Percentiles rank a stretch among this genome's conserved stretches.
These are phyloP conservation scores for Dione vanillae DNA, from an alignment of 2,888 invertebrate species.

Conservation along the genomic window DNA sequence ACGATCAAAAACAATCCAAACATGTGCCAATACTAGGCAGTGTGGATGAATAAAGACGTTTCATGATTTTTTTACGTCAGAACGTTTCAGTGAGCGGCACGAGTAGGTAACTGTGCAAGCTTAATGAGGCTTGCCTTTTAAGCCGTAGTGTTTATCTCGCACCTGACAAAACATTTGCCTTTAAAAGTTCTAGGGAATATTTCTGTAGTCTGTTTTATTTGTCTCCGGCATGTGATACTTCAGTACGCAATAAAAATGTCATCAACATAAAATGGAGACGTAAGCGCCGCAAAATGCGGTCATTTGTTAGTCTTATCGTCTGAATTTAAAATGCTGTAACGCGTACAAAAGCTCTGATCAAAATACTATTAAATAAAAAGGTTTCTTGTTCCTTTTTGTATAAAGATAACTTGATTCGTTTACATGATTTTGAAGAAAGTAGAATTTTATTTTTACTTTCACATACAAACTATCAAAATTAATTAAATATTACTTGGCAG, in stretches of 20 bases:
- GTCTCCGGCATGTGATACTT: slow-evolving; percentile 20
- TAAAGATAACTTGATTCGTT: neutral
- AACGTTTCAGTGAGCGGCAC: neutral
- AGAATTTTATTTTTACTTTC: neutral
- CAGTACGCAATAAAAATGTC: slow-evolving; percentile 22
- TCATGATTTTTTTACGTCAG: slow-evolving; percentile 9
- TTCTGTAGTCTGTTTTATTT: slow-evolving; percentile 21
- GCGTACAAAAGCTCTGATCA: slow-evolving; percentile 5
- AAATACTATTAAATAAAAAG: neutral
- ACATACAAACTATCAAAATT: too few relatives aligned
- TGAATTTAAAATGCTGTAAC: slow-evolving; percentile 13
- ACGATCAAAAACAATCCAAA: too few relatives aligned
- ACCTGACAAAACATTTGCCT: slow-evolving; percentile 12
- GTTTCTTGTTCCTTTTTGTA: neutral
- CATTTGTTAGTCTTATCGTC: slow-evolving; percentile 24
- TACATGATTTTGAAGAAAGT: neutral
- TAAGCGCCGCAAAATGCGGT: slow-evolving; percentile 13
- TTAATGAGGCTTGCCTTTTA: slow-evolving; percentile 13
- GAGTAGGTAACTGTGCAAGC: slow-evolving; percentile 12
- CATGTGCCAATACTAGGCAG: neutral
- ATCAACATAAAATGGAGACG: slow-evolving; percentile 26
- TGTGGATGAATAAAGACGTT: neutral
- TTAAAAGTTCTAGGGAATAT: slow-evolving; percentile 3
- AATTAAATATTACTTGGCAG: neutral
- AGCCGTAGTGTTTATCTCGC: slow-evolving; percentile 14